A percentile compares a stretch with the other conserved stretches of the same genome.
Conservation (phyloP, 2,113 vertebrate species). For the Mastomys natalensis region DNA sequence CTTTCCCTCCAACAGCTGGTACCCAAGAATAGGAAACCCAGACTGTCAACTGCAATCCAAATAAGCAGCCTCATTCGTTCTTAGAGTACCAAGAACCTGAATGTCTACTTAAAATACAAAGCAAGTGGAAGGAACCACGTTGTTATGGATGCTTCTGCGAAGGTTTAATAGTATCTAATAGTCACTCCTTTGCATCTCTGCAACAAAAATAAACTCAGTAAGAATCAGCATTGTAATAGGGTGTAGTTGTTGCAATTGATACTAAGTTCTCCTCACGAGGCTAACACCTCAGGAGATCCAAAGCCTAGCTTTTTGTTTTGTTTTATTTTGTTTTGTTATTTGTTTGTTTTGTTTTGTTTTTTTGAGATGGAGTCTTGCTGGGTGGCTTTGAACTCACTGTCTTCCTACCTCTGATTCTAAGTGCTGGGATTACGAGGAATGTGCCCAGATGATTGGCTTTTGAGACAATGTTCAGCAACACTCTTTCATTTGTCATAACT, state of each 20-base stretch:
- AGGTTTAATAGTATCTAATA: neutral
- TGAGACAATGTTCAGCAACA: neutral
- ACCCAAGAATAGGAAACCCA: neutral
- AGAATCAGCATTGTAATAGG: neutral
- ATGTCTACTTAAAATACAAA: neutral
- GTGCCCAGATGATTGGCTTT: neutral
- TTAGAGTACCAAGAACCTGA: neutral
- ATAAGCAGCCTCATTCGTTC: neutral
- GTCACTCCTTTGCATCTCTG: neutral
- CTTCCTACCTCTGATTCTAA: neutral
- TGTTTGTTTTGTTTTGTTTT: neutral
- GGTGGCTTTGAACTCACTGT: neutral
- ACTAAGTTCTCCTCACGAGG: neutral
- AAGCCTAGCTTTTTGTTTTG: neutral
- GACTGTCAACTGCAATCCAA: neutral
- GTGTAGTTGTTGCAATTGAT: neutral
- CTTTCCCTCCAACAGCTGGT: neutral
- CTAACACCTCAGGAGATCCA: neutral
- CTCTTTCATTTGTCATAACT: neutral
- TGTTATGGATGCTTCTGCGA: neutral
- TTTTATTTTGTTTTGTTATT: neutral
- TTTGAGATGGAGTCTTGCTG: neutral
- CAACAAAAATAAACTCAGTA: conserved; percentile 19
- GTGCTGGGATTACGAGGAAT: neutral
- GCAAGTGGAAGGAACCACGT: neutral